Percentiles rank a stretch among this genome's conserved stretches.
phyloP scores from a whole-genome alignment of 2,888 invertebrate genomes.

The Mantis religiosa region DNA sequence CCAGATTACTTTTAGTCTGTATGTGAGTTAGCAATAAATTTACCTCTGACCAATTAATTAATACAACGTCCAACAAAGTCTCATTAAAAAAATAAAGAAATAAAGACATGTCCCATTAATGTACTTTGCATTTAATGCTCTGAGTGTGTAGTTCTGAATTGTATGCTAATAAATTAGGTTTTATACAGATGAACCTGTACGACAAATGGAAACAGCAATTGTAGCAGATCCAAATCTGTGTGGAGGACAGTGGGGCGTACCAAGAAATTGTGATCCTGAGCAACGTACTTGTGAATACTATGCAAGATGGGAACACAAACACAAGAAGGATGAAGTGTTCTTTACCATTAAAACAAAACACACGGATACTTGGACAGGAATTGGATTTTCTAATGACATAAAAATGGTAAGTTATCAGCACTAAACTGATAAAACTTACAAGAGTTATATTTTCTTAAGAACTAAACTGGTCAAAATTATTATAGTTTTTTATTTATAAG shows the following conservation, averaged over 20 bases:
- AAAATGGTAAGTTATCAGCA: slow-evolving; percentile 62
- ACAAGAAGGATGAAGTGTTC: slow-evolving; percentile 65
- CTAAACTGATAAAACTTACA: not conserved
- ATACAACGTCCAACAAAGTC: too few species aligned
- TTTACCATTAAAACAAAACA: slow-evolving; percentile 78
- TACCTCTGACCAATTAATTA: too few species aligned
- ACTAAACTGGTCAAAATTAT: not conserved
- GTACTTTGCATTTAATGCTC: too few species aligned
- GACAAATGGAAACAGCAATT: slow-evolving; percentile 43
- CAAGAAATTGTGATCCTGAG: slow-evolving; percentile 61
- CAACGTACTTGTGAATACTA: slow-evolving; percentile 72
- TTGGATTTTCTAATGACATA: slow-evolving; percentile 79
- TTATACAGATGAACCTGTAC: slow-evolving; percentile 24
- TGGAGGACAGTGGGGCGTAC: slow-evolving; percentile 74
- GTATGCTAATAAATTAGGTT: too few species aligned
- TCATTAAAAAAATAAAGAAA: too few species aligned
- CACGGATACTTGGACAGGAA: slow-evolving; percentile 82
- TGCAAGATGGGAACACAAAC: slow-evolving; percentile 72
- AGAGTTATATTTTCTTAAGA: not conserved
- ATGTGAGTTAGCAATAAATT: too few species aligned
- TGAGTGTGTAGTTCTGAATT: too few species aligned
- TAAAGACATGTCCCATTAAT: too few species aligned
- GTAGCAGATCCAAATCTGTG: slow-evolving; percentile 53
- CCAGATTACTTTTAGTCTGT: too few species aligned
- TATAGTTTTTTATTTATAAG: too few species aligned